These are phyloP conservation scores for Grammomys dolichurus DNA, from an alignment of 2,113 vertebrate species.

Conservation along the genomic window DNA sequence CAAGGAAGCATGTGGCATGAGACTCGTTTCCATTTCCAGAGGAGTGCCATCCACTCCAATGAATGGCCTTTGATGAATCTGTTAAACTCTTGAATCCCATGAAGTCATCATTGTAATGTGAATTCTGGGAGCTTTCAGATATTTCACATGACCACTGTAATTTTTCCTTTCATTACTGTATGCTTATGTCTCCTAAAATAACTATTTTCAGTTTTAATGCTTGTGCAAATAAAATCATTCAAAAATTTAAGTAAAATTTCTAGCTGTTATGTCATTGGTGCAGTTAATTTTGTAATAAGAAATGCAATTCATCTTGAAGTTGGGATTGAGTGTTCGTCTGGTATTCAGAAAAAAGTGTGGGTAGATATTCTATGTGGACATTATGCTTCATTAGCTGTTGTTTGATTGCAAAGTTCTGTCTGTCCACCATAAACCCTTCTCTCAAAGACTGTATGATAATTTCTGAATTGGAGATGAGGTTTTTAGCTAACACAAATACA, in stretches of 20 bases:
- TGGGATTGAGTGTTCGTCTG: not conserved
- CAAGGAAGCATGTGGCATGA: not conserved
- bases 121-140: constrained; percentile 75
- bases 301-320: not conserved
- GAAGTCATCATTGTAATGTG: constrained; percentile 68
- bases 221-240: not conserved
- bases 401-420: not conserved
- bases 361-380: accelerated
- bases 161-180: not conserved
- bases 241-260: not conserved
- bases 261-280: not conserved
- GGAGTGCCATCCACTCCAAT: constrained; percentile 69
- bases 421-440: not conserved
- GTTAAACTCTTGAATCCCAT: constrained; percentile 61
- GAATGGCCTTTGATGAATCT: constrained; percentile 56
- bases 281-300: not conserved
- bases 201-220: not conserved
- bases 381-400: not conserved
- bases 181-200: not conserved
- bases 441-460: not conserved
- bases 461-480: not conserved
- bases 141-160: constrained; percentile 39
- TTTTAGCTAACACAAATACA: not conserved
- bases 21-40: not conserved
- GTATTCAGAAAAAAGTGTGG: too few species aligned